Base-by-base conservation (phyloP, 2,797 vertebrate species). In the Ctenochaetus hawaiiensis region DNA sequence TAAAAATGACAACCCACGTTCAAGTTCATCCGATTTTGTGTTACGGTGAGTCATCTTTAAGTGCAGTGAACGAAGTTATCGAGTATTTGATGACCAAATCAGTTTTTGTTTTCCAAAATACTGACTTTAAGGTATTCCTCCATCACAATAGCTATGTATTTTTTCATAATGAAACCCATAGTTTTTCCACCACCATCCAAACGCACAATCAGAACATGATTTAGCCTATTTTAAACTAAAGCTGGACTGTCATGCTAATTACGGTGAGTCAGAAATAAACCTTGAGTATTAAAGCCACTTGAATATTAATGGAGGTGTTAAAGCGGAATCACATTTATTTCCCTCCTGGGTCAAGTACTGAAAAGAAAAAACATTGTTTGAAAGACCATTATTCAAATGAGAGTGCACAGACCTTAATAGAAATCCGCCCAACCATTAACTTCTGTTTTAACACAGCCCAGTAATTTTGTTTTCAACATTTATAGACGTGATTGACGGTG, bases 381-480 rank as follows among this genome's bases (percentile, higher is more conserved):
- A 86, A 86, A 91, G 90, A 84, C 93, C 94, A 95, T 95, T 95
- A 95, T 95, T 95, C 94, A 95, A 95, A 95, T 95, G 89, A 94
- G 93, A 91, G 87, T 91, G 87, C 88, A 91, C 73, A 84, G 87
- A 87, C 90, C 86, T 91, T 94, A 94, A 94, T 92, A 92, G 86
- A 94, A 94, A 94, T 92, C 89, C 89, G 84, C 76, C 86, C 65
- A 79, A 77, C 84, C 92, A 92, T 94, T 94, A 92, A 94, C 91
- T 88, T 90, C 63, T 86, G 87, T 91, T 93, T 93, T 89, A 91
- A 88, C 88, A 54, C 82, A 81, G 85, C 86, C 80, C 63, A 67
- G 83, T 90, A 89, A 90, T 91, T 91, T 91, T 64, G 89, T 82
- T 83, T 89, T 81, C 78, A 80, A 80, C 87, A 81, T 87, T 87